Percentiles rank a stretch among this genome's conserved stretches.
Conservation (phyloP, 2,797 vertebrate genomes). For the Diplodus sargus region DNA sequence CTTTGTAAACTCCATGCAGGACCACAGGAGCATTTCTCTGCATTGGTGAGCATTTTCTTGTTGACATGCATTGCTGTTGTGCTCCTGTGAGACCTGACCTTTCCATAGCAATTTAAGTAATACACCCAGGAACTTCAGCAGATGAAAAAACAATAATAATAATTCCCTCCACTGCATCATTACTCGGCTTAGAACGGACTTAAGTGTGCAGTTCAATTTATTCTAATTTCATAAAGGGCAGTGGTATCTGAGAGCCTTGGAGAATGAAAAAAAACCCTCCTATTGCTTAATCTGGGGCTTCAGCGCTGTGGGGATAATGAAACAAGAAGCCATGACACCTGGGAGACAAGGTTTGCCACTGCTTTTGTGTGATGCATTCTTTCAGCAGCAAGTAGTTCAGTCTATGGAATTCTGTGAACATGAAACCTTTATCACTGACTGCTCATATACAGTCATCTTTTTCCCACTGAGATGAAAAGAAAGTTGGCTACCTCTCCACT, state of each 20-base stretch:
- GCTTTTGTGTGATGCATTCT: constrained; percentile 36
- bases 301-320: constrained; percentile 43
- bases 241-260: constrained; percentile 34
- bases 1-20: no score
- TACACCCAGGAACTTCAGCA: constrained; percentile 51
- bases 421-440: constrained; percentile 5
- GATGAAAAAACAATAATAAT: constrained; percentile 12
- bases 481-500: background rate
- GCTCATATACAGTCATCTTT: constrained; percentile 9
- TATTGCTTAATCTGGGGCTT: constrained; percentile 47
- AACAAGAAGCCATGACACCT: constrained; percentile 30
- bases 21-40: constrained; percentile 15
- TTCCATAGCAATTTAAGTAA: constrained; percentile 70
- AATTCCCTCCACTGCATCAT: constrained; percentile 36
- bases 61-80: constrained; percentile 46
- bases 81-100: constrained; percentile 61
- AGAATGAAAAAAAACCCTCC: constrained; percentile 51
- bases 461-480: background rate
- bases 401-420: constrained; percentile 31
- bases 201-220: constrained; percentile 66
- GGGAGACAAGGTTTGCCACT: constrained; percentile 24
- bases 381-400: constrained; percentile 11
- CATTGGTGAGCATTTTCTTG: constrained; percentile 40
- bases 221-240: constrained; percentile 68
- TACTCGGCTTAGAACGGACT: constrained; percentile 51